Base-by-base conservation (phyloP, 2,888 invertebrate species). In the Drosophila emarginata region DNA sequence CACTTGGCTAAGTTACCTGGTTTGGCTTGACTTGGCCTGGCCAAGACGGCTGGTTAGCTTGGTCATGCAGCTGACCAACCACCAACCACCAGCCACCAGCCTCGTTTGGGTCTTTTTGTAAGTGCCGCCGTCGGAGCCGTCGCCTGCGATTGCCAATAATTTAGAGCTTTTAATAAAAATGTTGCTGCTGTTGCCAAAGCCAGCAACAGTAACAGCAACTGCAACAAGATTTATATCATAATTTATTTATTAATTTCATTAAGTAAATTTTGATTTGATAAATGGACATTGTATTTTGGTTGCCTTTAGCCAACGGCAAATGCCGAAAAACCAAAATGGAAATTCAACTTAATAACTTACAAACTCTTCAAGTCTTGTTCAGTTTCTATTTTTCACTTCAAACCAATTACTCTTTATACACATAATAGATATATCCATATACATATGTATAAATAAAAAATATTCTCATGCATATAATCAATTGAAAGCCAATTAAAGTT, bases 231-330 rank as follows among this genome's bases (percentile, higher is more conserved):
- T 88, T 87, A 88, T 85, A 86, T 88, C 88, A 88, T 88, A 85
- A 85, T 85, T 88, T 85, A 88, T 85, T 85, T 88, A 85, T 85
- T 85, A 85, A 85, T 85, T 85, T 85, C 88, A 86, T 85, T 85
- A 86, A 88, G 88, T 86, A 88, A 88, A 88, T 88, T 88, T 69
- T 70, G 72, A 74, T 82, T 78, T 84, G 84, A 84, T 84, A 80
- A 74, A 84, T 78, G 45, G 84, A 80, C 72, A 83, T 72, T 84
- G 86, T 87, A 79, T 68, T 72, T 68, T 62, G 62, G 59, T 65
- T 76, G 79, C 70, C 69, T 66, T 72, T 45, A 45, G 45, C 45
- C 45, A 45, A 64, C 53, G 79, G 76, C 82, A 54, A 70, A 67
- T 80, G 83, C 88, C 83, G 76, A 45, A 45, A 45, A 45, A 45